Base-by-base conservation (phyloP, 2,888 invertebrate genomes). In the Apamea sordens region DNA sequence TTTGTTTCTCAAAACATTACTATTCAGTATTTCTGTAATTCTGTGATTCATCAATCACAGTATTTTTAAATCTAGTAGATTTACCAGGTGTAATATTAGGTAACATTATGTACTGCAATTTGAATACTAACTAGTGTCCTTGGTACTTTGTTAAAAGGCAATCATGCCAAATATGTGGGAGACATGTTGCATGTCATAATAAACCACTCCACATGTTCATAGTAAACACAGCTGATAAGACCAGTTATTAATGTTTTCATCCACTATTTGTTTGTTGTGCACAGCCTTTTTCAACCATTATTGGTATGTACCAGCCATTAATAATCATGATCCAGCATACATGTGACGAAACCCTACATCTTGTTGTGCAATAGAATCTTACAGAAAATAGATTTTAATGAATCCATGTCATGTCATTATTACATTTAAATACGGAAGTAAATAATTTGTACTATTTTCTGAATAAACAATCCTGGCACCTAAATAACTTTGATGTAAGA, bases 321-420 rank as follows among this genome's bases (percentile, higher is more conserved):
- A 11, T 41, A 77, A 79, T 69, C 59, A 79, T 76, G 36, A 59
- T 56, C 72, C 64, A 68, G 44, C 74, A 72, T 70, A 75, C 24
- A 73, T 71, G 90, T 94, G 93, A 94, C 85, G 94, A 92, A 92
- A 95, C 86, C 82, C 56, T 83, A 89, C 87, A 91, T 90, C 77
- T 90, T 92, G 91, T 95, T 95, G 94, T 95, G 95, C 94, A 95
- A 95, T 92, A 89, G 73, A 88, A 89, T 87, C 82, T 44, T 47
- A 73, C 32, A 85, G 73, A 89, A 89, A 90, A 91, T 88, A 83
- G 80, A 89, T 86, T 80, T 59, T 77, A 77, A 50, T 77, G 53
- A 74, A 83, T 79, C 73, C 76, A 80, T 80, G 81, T 76, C 77
- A 85, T 91, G 88, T 88, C 89, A 91, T 74, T 63, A 63, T 80